Evolutionary conservation across 2,797 vertebrate genomes (phyloP).

Genomic region (Astyanax mexicanus): DNA sequence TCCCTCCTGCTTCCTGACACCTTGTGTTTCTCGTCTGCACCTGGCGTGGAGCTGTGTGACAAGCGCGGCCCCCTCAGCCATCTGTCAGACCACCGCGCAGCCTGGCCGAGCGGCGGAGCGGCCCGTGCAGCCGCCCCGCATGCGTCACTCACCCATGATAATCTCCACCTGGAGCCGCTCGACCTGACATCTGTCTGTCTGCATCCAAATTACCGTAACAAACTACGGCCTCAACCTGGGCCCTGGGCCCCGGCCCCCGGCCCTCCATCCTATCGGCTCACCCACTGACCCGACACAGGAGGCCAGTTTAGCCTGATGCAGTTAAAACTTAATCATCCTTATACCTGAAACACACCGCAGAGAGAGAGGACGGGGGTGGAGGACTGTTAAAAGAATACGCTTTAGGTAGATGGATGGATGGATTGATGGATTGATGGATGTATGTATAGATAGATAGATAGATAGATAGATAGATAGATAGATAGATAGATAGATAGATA

Average conservation of each 20-base stretch:
- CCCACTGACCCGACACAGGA: slow-evolving; percentile 31
- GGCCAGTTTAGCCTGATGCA: slow-evolving; percentile 10
- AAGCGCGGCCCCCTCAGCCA: slow-evolving; percentile 41
- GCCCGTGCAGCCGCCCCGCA: slow-evolving; percentile 19
- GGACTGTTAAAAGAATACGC: background rate
- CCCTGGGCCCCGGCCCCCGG: slow-evolving; percentile 13
- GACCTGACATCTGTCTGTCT: slow-evolving; percentile 53
- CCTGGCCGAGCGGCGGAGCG: background rate
- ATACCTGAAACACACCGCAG: background rate
- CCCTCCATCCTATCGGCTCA: slow-evolving; percentile 17
- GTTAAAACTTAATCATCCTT: slow-evolving; percentile 37
- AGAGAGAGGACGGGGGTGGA: background rate
- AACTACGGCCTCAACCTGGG: slow-evolving; percentile 42
- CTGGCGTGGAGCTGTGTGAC: slow-evolving; percentile 46
- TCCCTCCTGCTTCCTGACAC: slow-evolving; percentile 48
- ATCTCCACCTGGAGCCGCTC: slow-evolving; percentile 45
- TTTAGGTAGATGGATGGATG: no score
- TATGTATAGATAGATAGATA: no score
- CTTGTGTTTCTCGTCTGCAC: slow-evolving; percentile 45
- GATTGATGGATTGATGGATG: no score
- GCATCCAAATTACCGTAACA: slow-evolving; percentile 51
- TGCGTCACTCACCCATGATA: slow-evolving; percentile 44
- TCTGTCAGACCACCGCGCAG: slow-evolving; percentile 44
- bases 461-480: no score
- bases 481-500: no score